Base-by-base conservation (phyloP, 2,113 vertebrate genomes). In the Circaetus gallicus region DNA sequence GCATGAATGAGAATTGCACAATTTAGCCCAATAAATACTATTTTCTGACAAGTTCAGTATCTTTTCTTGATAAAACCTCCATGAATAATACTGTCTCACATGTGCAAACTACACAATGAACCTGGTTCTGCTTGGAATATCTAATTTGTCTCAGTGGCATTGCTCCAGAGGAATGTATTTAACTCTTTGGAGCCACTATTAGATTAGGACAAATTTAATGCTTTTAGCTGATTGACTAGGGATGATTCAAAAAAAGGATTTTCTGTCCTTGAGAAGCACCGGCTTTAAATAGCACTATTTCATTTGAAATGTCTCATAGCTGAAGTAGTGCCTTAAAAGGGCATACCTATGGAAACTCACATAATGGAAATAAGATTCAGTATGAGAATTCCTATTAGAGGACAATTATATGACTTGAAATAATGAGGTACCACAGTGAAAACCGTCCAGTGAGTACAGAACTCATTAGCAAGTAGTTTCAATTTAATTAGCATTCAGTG, bases 71-170 rank as follows among this genome's bases (percentile, higher is more conserved):
- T 88, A 96, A 76, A 96, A 94, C 71, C 78, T 85, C 59, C 18
- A 76, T 79, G 77, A 96, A 95, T 90, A 96, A 88, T 90, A 79
- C 56, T 72, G 80, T 76, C 32, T 92, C 73, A 88, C 49, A 92
- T 82, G 88, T 95, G 59, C 77, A 76, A 96, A 86, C 91, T 94
- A 76, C 65, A 89, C 67, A 92, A 87, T 93, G 80, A 96, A 79
- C 89, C 81, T 96, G 84, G 76, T 49, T 95, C 82, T 97, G 65
- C 93, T 79, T 69, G n/a, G 93, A 89, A 82, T 92, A 82, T 55
- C 92, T 97, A 94, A 94, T 92, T 77, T 96, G 90, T 92, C 76
- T 86, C 61, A 86, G 82, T 79, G 61, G 92, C 93, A 79, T 36
- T 50, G 69, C 74, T 93, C 77, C 72, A 55, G 87, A 71, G 77